phyloP scores from a whole-genome alignment of 2,113 vertebrate genomes.

The Peucedramus taeniatus region DNA sequence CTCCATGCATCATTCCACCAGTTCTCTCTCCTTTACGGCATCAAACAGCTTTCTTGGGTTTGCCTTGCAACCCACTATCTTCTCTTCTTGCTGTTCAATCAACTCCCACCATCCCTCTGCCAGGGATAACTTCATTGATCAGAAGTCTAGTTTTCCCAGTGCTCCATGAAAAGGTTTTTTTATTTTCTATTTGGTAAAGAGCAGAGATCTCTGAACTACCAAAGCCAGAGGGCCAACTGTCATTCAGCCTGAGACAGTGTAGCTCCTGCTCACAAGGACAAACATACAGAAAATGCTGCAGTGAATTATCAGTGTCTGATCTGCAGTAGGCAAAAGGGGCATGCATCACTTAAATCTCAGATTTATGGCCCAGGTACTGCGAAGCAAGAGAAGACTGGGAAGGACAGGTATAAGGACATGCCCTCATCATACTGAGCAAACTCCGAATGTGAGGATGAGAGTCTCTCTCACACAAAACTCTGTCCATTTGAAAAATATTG shows the following conservation, averaged over 20 bases:
- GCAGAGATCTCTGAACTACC: neutral
- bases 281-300: neutral
- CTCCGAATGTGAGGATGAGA: neutral
- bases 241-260: neutral
- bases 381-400: neutral
- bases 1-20: neutral
- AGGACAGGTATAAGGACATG: neutral
- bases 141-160: neutral
- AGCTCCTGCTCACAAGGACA: neutral
- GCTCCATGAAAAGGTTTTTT: neutral
- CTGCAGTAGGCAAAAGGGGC: neutral
- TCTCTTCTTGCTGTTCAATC: neutral
- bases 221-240: neutral
- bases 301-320: neutral
- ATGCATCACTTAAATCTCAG: neutral
- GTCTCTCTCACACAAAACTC: neutral
- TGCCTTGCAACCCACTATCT: neutral
- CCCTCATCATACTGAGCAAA: neutral
- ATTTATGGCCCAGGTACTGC: neutral
- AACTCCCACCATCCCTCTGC: constrained; percentile 29
- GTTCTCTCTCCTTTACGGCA: neutral
- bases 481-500: neutral
- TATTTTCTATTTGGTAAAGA: neutral
- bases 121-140: neutral
- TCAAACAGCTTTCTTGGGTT: neutral